Evolutionary conservation across 1,140 invertebrate genomes (phyloP).

Genomic region (Drosophila kikkawai): DNA sequence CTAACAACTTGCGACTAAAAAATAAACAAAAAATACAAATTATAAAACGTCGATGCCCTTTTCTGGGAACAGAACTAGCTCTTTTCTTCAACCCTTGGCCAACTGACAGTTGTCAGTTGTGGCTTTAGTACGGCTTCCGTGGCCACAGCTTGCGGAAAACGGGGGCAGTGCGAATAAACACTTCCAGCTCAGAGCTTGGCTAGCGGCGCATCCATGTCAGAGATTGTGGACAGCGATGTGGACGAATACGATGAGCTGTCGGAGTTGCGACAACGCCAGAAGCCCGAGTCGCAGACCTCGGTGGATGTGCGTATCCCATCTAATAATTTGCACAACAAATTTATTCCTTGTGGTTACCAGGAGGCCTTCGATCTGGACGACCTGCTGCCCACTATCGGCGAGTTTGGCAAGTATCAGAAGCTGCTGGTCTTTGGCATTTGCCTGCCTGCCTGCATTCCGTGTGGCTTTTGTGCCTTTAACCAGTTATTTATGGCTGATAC

Average conservation of each 20-base stretch:
- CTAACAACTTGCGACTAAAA: slow-evolving; percentile 64
- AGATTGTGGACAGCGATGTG: slow-evolving; percentile 65
- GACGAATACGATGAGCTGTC: slow-evolving; percentile 75
- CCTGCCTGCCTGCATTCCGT: slow-evolving; percentile 94
- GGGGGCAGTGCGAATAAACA: slow-evolving; percentile 27
- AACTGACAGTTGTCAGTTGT: slow-evolving; percentile 22
- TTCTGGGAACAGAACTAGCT: slow-evolving; percentile 7
- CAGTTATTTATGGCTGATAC: slow-evolving; percentile 94
- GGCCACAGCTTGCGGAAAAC: neutral
- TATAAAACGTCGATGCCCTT: slow-evolving; percentile 13
- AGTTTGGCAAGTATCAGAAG: slow-evolving; percentile 95
- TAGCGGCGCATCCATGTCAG: slow-evolving; percentile 47
- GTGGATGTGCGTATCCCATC: slow-evolving; percentile 50
- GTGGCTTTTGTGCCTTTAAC: slow-evolving; percentile 95
- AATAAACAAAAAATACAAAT: slow-evolving; percentile 60
- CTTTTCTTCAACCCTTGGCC: slow-evolving; percentile 35
- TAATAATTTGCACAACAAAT: neutral
- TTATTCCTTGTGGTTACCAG: slow-evolving; percentile 61
- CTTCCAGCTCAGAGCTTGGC: slow-evolving; percentile 30
- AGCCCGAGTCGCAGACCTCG: slow-evolving; percentile 53
- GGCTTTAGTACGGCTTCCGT: slow-evolving; percentile 23
- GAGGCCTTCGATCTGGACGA: slow-evolving; percentile 92
- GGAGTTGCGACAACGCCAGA: slow-evolving; percentile 60
- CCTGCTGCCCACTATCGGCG: slow-evolving; percentile 92
- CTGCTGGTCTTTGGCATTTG: slow-evolving; percentile 94